Base-by-base conservation (phyloP, 2,113 vertebrate species). In the Tetraodon nigroviridis region DNA sequence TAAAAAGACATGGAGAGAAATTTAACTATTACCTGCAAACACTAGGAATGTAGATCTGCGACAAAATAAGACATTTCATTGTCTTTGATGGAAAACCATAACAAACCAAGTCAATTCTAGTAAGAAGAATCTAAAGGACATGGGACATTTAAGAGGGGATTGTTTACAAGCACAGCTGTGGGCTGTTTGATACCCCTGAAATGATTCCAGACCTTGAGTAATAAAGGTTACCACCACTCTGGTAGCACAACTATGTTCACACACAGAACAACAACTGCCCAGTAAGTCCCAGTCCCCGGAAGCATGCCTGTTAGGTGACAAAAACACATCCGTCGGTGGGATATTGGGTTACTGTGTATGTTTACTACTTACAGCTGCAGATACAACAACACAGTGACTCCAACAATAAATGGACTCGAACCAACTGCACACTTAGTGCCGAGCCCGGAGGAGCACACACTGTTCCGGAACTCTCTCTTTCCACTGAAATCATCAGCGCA, bases 81-180 rank as follows among this genome's bases (percentile, higher is more conserved):
- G 24, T 27, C 24, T 27, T 27, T 27, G 24, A 27, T 27, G 24
- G 24, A 6, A 27, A 27, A 27, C 7, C 24, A 27, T 37, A 12
- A 37, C 1, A 37, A 37, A 12, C 32, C 8, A 32, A 32, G 32
- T 37, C 32, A 12, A 37, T 12, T 37, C 32, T 37, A 37, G 32
- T 37, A 13, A 7, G 32, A 10, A 3, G 14, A 16, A 45, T 67
- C 63, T 18, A 61, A 29, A 55, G 56, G 14, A 50, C 15, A 62
- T 61, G 61, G 44, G 42, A 42, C 53, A 73, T 74, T 61, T 71
- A 41, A 68, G 71, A 67, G 29, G 59, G 47, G 50, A 44, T 67
- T 73, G 67, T 79, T 76, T 69, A 67, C 22, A 46, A 58, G 50
- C 49, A 70, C 73, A 76, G 70, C 80, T 80, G 75, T 67, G 53